Conservation (phyloP, 1,140 invertebrate species). For the Probaryconus sp. region DNA sequence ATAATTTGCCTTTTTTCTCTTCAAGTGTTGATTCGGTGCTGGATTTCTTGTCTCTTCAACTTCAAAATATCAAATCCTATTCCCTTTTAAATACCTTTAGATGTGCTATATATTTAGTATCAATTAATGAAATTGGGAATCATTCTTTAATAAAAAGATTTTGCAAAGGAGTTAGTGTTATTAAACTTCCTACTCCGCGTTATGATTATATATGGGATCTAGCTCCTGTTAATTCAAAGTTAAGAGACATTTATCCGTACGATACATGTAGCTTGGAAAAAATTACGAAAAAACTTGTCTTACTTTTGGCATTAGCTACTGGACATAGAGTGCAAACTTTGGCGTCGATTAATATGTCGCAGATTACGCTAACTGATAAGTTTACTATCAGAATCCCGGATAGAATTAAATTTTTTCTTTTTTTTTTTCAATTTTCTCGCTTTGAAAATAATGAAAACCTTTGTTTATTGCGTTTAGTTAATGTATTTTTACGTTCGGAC, state of each 20-base stretch:
- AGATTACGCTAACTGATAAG: conserved; percentile 7
- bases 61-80: conserved; percentile 32
- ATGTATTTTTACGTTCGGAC: no score
- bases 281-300: conserved; percentile 20
- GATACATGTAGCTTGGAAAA: conserved; percentile 1
- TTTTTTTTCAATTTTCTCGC: conserved; percentile 30
- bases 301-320: conserved; percentile 28
- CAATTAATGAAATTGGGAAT: conserved; percentile 12
- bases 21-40: conserved; percentile 14
- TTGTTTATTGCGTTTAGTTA: conserved; percentile 4
- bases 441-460: conserved; percentile 52
- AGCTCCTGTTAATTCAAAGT: conserved; percentile 10
- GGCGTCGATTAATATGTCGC: conserved; percentile 27
- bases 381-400: conserved; percentile 26
- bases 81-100: conserved; percentile 50
- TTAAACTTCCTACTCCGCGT: conserved; percentile 45
- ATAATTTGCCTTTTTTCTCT: conserved; percentile 10
- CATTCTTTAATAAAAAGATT: conserved; percentile 53
- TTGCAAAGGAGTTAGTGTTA: conserved; percentile 56
- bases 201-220: conserved; percentile 62
- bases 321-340: conserved; percentile 30
- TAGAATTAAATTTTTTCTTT: conserved; percentile 22
- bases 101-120: conserved; percentile 49
- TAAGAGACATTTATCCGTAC: conserved; percentile 9
- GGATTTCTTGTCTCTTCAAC: conserved; percentile 38